Conservation (phyloP, 2,797 vertebrate species). For the Melanotaenia nigrans region DNA sequence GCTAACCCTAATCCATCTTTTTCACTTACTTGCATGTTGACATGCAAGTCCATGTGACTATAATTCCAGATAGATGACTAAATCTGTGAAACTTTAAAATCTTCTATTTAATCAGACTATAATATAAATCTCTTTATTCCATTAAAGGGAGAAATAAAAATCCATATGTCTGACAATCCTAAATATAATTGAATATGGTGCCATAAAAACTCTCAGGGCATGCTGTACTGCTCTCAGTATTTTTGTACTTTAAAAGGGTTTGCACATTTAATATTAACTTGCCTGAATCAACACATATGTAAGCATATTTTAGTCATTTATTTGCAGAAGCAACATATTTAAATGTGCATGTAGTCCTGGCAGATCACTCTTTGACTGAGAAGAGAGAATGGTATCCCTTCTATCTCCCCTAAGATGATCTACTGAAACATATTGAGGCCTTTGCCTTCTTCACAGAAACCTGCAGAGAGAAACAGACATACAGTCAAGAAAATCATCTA, state of each 20-base stretch:
- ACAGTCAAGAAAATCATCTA: not conserved
- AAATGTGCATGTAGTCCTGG: too few relatives aligned
- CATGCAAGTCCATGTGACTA: too few relatives aligned
- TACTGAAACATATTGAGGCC: not conserved
- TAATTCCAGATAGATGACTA: too few relatives aligned
- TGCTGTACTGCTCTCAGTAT: not conserved
- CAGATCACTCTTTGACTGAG: too few relatives aligned
- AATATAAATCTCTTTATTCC: too few relatives aligned
- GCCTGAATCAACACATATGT: not conserved
- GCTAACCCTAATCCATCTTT: too few relatives aligned
- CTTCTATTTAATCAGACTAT: too few relatives aligned
- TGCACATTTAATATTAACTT: too few relatives aligned
- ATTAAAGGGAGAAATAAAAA: not conserved
- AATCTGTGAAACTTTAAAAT: too few relatives aligned
- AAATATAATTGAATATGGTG: not conserved
- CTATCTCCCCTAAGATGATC: not conserved
- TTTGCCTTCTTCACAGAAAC: slow-evolving; percentile 2
- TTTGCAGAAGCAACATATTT: not conserved
- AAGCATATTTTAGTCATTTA: not conserved
- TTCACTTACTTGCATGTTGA: too few relatives aligned
- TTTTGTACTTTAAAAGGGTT: not conserved
- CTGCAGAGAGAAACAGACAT: slow-evolving; percentile 27
- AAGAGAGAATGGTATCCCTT: not conserved
- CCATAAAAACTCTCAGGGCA: not conserved
- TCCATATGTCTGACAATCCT: not conserved